Percentiles rank a stretch among this genome's conserved stretches.
Evolutionary conservation across 2,888 invertebrate genomes (phyloP).

Genomic region (Hypselothyrea guttata): DNA sequence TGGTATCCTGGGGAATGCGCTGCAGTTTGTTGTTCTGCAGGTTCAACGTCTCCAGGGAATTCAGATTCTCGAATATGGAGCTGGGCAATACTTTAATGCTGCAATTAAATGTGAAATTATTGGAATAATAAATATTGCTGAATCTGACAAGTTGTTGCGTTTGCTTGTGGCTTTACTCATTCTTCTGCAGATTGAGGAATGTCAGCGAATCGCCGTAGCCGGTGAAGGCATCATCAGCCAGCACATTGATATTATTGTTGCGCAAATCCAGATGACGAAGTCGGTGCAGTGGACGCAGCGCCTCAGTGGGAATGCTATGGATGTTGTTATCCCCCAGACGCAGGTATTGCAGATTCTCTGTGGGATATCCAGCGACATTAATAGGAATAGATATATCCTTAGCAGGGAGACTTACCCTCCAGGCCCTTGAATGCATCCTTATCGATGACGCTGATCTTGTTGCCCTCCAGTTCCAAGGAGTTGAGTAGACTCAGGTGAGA

Average conservation of each 20-base stretch:
- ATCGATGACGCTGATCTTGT: slow-evolving; percentile 90
- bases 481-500: slow-evolving; percentile 90
- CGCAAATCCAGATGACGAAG: slow-evolving; percentile 94
- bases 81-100: slow-evolving; percentile 92
- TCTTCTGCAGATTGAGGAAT: slow-evolving; percentile 95
- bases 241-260: slow-evolving; percentile 92
- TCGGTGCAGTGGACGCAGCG: slow-evolving; percentile 91
- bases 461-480: slow-evolving; percentile 94
- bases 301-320: slow-evolving; percentile 92
- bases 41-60: slow-evolving; percentile 93
- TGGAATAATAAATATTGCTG: no score
- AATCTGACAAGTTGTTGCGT: slow-evolving; percentile 1
- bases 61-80: slow-evolving; percentile 93
- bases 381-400: not conserved
- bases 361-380: slow-evolving; percentile 45
- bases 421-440: slow-evolving; percentile 93
- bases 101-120: slow-evolving; percentile 48
- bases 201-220: slow-evolving; percentile 95
- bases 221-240: slow-evolving; percentile 93
- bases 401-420: slow-evolving; percentile 86
- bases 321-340: slow-evolving; percentile 94
- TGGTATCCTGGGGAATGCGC: slow-evolving; percentile 92
- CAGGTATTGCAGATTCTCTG: slow-evolving; percentile 94
- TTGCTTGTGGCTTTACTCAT: slow-evolving; percentile 86
- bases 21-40: slow-evolving; percentile 93